These are phyloP conservation scores for Protodeltote pygarga DNA, from an alignment of 2,888 invertebrate genomes.

Conservation along the genomic window DNA sequence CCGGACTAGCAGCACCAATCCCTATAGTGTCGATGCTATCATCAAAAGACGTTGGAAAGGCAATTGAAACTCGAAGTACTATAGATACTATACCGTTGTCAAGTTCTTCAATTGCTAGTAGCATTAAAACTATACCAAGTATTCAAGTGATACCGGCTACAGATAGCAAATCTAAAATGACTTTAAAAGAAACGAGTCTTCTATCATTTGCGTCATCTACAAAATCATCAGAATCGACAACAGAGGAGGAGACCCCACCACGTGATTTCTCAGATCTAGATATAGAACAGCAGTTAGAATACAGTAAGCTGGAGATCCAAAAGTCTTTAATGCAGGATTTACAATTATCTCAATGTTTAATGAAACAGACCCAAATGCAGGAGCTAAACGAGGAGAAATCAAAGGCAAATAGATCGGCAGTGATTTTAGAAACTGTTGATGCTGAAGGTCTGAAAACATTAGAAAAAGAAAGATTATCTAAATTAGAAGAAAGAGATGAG, in stretches of 20 bases:
- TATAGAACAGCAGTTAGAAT: constrained; percentile 30
- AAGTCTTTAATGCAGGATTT: constrained; percentile 34
- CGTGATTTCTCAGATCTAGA: not conserved
- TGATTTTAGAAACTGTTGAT: constrained; percentile 1
- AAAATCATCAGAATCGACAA: constrained; percentile 1
- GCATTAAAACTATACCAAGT: constrained; percentile 39
- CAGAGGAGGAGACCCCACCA: constrained; percentile 4
- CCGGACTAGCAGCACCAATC: constrained; percentile 47
- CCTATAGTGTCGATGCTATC: not conserved
- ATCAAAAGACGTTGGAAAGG: constrained; percentile 46
- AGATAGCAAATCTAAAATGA: not conserved
- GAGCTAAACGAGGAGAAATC: constrained; percentile 2
- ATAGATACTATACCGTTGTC: constrained; percentile 24
- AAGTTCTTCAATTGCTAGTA: constrained; percentile 5
- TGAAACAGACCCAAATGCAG: not conserved
- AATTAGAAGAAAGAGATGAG: not conserved
- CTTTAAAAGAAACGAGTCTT: constrained; percentile 11
- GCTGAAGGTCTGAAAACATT: not conserved
- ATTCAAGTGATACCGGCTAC: constrained; percentile 20
- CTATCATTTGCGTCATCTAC: constrained; percentile 25
- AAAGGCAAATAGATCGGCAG: constrained; percentile 8
- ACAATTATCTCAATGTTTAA: not conserved
- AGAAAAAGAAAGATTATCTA: not conserved
- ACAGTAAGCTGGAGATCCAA: constrained; percentile 39
- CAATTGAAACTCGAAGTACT: constrained; percentile 48